Evolutionary conservation across 1,140 invertebrate genomes (phyloP), one percentile per base, ranked within the genome.

Genomic region (Cheumatopsyche charites): DNA sequence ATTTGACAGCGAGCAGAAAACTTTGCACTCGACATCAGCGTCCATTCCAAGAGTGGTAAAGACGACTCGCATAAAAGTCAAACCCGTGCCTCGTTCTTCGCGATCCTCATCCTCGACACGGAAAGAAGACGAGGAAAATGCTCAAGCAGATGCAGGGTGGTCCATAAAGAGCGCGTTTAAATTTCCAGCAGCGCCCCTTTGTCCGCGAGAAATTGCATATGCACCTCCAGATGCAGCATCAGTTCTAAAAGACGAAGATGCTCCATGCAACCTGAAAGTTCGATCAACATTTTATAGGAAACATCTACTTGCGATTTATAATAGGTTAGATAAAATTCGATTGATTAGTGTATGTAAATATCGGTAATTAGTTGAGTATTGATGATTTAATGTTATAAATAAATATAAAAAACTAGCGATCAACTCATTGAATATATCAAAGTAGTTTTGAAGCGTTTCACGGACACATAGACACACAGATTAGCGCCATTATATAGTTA

Each of bases 171-270:
- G 36, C 66, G 58, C 66, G 66, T 73, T 73, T 67, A 68, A 73
- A 73, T 73, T 73, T 67, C 65, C 71, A 58, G n/a, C n/a, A n/a
- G 65, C 21, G 67, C 67, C 69, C 72, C 67, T 73, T 73, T 73
- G 72, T 73, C 61, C 55, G 72, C 41, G 67, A 29, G 62, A 65
- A 73, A 73, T 69, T 73, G 72, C 72, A 73, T 73, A 65, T 45
- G 62, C 36, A n/a, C n/a, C n/a, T n/a, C n/a, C n/a, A 43, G 42
- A 41, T 6, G 36, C 23, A 25, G 21, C 41, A n/a, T n/a, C n/a
- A n/a, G n/a, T n/a, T n/a, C n/a, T n/a, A n/a, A n/a, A n/a, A 47
- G 61, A 66, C 17, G 62, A 45, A 6, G 25, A 15, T 36, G n/a
- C 29, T 9, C 9, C 42, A 3, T 36, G 42, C 47, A 47, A 52